These are phyloP conservation scores for Ridgeia piscesae DNA, from an alignment of 1,140 invertebrate species.

Conservation along the genomic window DNA sequence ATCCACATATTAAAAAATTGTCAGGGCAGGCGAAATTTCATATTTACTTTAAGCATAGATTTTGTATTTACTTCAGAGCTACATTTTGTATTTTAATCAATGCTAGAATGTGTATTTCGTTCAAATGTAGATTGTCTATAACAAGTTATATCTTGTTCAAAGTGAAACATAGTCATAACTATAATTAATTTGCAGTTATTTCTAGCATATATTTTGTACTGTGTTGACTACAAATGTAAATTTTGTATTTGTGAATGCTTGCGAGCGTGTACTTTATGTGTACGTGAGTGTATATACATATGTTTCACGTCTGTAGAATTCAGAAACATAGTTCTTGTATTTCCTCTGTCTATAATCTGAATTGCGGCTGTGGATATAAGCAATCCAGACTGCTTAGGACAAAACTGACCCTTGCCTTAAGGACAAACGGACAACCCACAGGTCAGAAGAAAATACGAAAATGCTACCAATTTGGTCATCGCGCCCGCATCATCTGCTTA, in stretches of 20 bases:
- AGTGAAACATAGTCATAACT: too few species aligned
- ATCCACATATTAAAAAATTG: too few species aligned
- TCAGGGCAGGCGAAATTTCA: too few species aligned
- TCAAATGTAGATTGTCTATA: too few species aligned
- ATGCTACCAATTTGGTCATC: neutral
- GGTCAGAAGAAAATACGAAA: neutral
- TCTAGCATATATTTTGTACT: too few species aligned
- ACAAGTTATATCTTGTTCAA: too few species aligned
- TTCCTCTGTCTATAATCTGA: neutral
- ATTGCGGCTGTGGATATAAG: neutral
- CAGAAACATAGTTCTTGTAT: too few species aligned
- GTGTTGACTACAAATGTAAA: neutral
- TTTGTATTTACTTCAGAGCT: too few species aligned
- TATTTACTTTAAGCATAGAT: too few species aligned
- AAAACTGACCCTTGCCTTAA: neutral
- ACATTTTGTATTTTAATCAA: too few species aligned
- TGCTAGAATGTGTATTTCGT: too few species aligned
- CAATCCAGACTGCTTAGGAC: neutral
- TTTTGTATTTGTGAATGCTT: neutral
- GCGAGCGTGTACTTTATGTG: neutral
- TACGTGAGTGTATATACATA: neutral
- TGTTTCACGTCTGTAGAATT: neutral
- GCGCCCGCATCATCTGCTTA: neutral
- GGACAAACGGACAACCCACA: neutral
- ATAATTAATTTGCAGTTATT: too few species aligned